Evolutionary conservation across 2,113 vertebrate genomes (phyloP).

Genomic region (Cinclus cinclus): DNA sequence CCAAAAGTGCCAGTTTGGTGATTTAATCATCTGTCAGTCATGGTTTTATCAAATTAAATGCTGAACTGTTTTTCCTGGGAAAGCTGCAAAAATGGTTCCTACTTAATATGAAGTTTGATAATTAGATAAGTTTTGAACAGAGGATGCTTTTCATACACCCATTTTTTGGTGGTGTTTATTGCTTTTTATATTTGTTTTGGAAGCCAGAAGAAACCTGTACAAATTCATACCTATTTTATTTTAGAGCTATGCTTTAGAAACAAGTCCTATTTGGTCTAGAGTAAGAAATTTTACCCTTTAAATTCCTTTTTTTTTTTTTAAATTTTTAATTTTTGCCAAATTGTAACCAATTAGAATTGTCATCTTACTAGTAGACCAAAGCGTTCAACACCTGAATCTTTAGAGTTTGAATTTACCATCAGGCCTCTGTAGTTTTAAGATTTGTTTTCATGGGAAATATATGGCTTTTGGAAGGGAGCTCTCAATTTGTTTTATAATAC

Average conservation of each 20-base stretch:
- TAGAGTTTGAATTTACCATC: background rate
- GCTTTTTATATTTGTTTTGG: background rate
- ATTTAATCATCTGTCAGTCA: background rate
- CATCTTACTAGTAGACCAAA: background rate
- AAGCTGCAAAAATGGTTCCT: background rate
- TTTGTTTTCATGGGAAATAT: background rate
- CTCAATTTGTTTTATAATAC: background rate
- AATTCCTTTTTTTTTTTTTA: background rate
- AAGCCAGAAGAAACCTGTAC: background rate
- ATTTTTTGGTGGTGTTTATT: background rate
- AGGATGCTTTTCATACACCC: rapidly evolving
- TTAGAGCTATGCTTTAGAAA: background rate
- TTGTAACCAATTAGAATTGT: background rate
- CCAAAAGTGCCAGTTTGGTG: background rate
- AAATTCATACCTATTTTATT: background rate
- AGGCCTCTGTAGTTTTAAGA: background rate
- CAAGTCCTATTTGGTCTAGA: background rate
- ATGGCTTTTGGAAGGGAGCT: background rate
- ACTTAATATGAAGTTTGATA: background rate
- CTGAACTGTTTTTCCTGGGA: background rate
- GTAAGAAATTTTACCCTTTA: background rate
- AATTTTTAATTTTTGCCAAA: background rate
- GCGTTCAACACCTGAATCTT: background rate
- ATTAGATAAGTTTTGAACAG: background rate
- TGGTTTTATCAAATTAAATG: background rate